Percentiles rank a stretch among this genome's conserved stretches.
These are phyloP conservation scores for Coecobrya sp. DNA, from an alignment of 2,888 invertebrate species.

Conservation along the genomic window DNA sequence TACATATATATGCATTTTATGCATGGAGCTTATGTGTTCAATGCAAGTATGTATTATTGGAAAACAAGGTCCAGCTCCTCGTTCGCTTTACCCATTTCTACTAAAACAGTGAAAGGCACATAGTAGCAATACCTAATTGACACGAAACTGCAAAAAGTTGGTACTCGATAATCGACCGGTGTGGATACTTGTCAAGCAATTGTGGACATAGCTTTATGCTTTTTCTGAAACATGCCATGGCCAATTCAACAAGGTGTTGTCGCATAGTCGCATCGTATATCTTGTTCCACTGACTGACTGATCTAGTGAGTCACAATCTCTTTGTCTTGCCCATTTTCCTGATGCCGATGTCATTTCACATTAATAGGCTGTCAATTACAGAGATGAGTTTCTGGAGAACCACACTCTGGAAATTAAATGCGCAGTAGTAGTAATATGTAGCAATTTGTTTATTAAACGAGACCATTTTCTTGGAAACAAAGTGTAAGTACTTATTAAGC, in stretches of 20 bases:
- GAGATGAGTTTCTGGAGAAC: too few relatives aligned
- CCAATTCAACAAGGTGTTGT: constrained; percentile 25
- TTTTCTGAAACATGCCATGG: not conserved
- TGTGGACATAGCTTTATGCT: too few relatives aligned
- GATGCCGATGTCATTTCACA: not conserved
- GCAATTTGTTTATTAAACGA: too few relatives aligned
- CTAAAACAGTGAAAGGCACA: not conserved
- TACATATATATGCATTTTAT: not conserved
- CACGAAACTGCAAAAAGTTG: not conserved
- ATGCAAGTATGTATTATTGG: not conserved
- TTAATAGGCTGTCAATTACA: not conserved
- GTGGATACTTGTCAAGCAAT: not conserved
- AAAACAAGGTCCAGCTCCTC: constrained; percentile 73
- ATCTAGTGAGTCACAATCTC: not conserved
- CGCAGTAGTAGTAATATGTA: too few relatives aligned
- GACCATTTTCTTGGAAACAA: too few relatives aligned
- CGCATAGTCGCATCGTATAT: not conserved
- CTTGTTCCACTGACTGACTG: not conserved
- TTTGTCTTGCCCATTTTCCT: not conserved
- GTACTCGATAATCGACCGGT: not conserved
- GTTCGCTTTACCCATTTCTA: not conserved
- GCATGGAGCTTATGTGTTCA: not conserved
- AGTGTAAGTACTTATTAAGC: too few relatives aligned
- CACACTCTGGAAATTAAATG: too few relatives aligned
- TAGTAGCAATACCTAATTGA: not conserved